Conservation (phyloP, 2,888 invertebrate genomes). For the Cephus nigrinus region DNA sequence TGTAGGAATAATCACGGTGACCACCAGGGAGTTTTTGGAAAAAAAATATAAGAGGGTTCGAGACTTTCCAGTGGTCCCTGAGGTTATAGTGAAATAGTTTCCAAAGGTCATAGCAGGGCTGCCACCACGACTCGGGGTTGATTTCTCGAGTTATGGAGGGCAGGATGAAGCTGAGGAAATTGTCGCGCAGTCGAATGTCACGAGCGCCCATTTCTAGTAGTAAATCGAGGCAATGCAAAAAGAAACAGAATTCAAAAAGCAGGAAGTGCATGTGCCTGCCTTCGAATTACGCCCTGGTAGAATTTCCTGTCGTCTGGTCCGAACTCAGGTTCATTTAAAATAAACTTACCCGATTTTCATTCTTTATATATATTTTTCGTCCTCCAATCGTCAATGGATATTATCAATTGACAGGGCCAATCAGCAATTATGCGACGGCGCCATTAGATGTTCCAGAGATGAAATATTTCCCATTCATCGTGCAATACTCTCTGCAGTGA, state of each 20-base stretch:
- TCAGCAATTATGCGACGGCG: constrained; percentile 78
- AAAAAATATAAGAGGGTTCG: constrained; percentile 26
- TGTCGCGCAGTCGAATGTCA: constrained; percentile 41
- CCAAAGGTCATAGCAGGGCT: background rate
- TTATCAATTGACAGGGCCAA: constrained; percentile 64
- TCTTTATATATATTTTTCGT: constrained; percentile 3
- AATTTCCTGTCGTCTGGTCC: constrained; percentile 77
- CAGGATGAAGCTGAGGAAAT: constrained; percentile 40
- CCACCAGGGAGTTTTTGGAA: constrained; percentile 11
- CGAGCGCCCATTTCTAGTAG: constrained; percentile 31
- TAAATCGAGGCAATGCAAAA: constrained; percentile 39
- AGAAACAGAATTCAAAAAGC: constrained; percentile 37
- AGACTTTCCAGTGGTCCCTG: constrained; percentile 1
- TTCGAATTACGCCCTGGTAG: constrained; percentile 71
- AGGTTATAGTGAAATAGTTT: constrained; percentile 2
- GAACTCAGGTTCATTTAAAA: constrained; percentile 67
- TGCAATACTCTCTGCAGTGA: constrained; percentile 77
- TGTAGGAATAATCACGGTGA: constrained; percentile 26
- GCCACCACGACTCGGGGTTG: constrained; percentile 14
- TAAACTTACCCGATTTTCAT: background rate
- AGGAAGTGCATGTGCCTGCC: constrained; percentile 74
- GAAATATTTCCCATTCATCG: constrained; percentile 75
- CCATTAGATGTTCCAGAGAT: constrained; percentile 74
- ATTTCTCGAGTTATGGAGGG: constrained; percentile 25
- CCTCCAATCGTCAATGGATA: background rate